Evolutionary conservation across 2,888 invertebrate genomes (phyloP), one percentile per base, ranked within the genome.

Genomic region (Mongoloraphidia duomilia): DNA sequence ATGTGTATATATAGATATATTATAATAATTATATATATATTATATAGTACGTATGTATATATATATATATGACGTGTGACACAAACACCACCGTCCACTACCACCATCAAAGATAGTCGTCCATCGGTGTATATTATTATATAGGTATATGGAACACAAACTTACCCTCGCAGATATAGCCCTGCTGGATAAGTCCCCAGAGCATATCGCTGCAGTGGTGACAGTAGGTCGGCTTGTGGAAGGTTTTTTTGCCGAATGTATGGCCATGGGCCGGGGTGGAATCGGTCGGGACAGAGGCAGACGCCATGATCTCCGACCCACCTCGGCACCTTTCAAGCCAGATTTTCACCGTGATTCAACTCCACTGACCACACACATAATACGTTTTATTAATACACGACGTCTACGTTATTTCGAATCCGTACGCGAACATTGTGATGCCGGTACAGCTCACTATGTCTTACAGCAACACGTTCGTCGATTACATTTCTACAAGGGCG

Each of bases 171-270:
- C 98, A 98, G 71, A 93, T 91, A 80, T 90, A 95, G 75, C 97
- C 98, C 78, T 96, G 96, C 74, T 95, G 94, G 72, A 97, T 93
- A 76, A 97, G 84, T 71, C 97, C 96, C 98, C 98, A 98, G 68
- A 98, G 84, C 82, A 96, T 87, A 75, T 98, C 98, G 72, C 95
- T 93, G 81, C 98, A 98, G 79, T 96, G 95, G 79, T 98, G 97
- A 79, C 98, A 98, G 79, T 96, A 96, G 66, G 95, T 94, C 71
- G 96, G 97, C 80, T 96, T 96, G 80, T 97, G 97, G 82, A 97
- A 98, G 75, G 95, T 96, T 80, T 96, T 97, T 86, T 96, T 97
- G 75, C 85, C 85, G 84, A 98, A 98, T 80, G 88, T 92, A 82
- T 98, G 98, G 68, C 92, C 92, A 76, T 86, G 73, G 67, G 66